Base-by-base conservation (phyloP, 2,113 vertebrate species). In the Columba janthina region DNA sequence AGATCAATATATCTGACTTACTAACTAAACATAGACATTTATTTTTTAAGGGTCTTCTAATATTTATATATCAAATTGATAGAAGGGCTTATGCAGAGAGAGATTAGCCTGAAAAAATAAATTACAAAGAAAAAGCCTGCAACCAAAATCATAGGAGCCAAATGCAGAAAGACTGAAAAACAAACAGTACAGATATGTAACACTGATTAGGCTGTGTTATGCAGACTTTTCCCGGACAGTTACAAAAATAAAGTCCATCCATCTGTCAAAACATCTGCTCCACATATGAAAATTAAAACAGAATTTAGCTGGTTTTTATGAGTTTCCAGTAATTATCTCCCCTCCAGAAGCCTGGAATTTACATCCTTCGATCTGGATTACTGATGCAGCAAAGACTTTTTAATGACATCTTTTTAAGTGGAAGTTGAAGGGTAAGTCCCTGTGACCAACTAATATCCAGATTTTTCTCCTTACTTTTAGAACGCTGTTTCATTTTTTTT, bases 201-300 rank as follows among this genome's bases (percentile, higher is more conserved):
- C 96, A 96, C 94, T 97, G 97, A 98, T 98, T 97, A 97, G 90
- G 66, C 94, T 97, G 87, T 96, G 90, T 97, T 97, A 96, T 76
- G 60, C 97, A 98, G 97, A 97, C 95, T 97, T 98, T 97, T 97
- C 97, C 97, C 8, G 97, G 97, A 97, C 70, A 90, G 97, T 97
- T 98, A 98, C 88, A 98, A 98, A 98, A 98, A 98, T 98, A 98
- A 98, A 98, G 97, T 98, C 96, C 93, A 96, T 97, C 98, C 98
- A 98, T 98, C 98, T 98, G 98, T 98, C 97, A 98, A 98, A 98
- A 98, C 98, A 98, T 98, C 98, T 98, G 98, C 85, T 97, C 94
- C 1, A 48, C 4, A 8, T 96, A 97, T 95, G 96, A 97, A 98
- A 98, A 98, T 97, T 96, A 95, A 97, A 98, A 96, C 94, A 96